Base-by-base conservation (phyloP, 2,888 invertebrate genomes). In the Conops quadrifasciatus region DNA sequence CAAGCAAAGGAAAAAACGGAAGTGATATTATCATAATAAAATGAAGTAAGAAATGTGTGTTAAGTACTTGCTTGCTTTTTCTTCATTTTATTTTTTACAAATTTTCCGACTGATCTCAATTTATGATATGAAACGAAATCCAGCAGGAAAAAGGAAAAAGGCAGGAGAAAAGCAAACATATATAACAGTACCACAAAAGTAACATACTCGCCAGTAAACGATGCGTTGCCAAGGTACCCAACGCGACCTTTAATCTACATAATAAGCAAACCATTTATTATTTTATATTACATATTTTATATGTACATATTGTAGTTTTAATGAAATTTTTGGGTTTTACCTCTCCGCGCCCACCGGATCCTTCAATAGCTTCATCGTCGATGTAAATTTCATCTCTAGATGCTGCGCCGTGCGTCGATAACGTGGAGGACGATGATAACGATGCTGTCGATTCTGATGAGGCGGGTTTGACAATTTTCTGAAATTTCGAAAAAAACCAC, bases 311-410 rank as follows among this genome's bases (percentile, higher is more conserved):
- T 26, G 19, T 28, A 26, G 51, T 67, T 67, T 70, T 43, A 67
- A 15, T 26, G 24, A 65, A 71, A 70, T 58, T 45, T 56, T 68
- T 71, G 69, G 13, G 28, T 83, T 89, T 90, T 88, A 93, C 89
- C 87, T 90, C 91, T 75, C 89, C 89, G 78, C 88, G 88, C 77
- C 88, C 90, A 77, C 91, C 91, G 78, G 91, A 91, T 73, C 91
- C 91, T 83, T 93, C 93, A 80, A 91, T 89, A 80, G 88, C 90
- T 81, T 92, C 93, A 86, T 92, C 93, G 87, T 93, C 93, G 83
- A 93, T 89, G 87, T 92, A 92, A 79, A 92, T 89, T 83, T 92
- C 92, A 80, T 86, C 86, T 76, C 80, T 80, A 63, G 82, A 77
- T 75, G 81, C 79, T 69, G 73, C 77, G 75, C 75, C 78, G 64